Base-by-base conservation (phyloP, 1,140 invertebrate species). In the Dreissena polymorpha region DNA sequence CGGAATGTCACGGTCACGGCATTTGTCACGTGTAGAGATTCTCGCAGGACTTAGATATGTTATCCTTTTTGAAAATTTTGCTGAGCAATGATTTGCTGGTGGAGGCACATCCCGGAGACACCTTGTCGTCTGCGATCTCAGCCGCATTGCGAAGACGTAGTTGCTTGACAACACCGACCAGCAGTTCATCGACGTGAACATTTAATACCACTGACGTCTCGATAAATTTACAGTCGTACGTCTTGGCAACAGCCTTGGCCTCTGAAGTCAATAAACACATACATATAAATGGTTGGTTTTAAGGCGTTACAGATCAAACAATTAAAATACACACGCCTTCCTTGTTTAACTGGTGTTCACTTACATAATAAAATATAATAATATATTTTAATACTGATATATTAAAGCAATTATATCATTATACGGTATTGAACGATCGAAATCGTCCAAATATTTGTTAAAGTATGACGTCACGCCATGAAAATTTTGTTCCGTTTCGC, bases 191-290 rank as follows among this genome's bases (percentile, higher is more conserved):
- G 5, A 97, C 95, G 87, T 97, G 96, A 86, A 96, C 96, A 80
- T 96, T 96, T 39, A 97, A 93, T 0, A 96, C 95, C 6, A 96
- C 96, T 0, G 96, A 97, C 0, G 96, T 96, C 90, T 97, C 96
- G 85, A 97, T 96, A 89, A 96, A 96, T 88, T 97, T 97, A 89
- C 96, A 96, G 39, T 95, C 95, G 86, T 95, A 95, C 21, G 94
- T 95, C 81, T 94, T 95, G n/a, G 96, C 96, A 69, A 96, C 89
- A 0, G 85, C 79, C 69, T 88, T 88, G 0, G 87, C 91, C 53
- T 92, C 91, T 92, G 88, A 71, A 91, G 90, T 27, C 69, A 65
- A 80, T n/a, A 78, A 29, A n/a, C 12, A 78, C 51, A 23, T 72
- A 39, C 18, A 70, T 7, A 10, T 8, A 51, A 0, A n/a, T 18